These are phyloP conservation scores for Galago senegalensis DNA, from an alignment of 2,797 vertebrate genomes.

Conservation along the genomic window DNA sequence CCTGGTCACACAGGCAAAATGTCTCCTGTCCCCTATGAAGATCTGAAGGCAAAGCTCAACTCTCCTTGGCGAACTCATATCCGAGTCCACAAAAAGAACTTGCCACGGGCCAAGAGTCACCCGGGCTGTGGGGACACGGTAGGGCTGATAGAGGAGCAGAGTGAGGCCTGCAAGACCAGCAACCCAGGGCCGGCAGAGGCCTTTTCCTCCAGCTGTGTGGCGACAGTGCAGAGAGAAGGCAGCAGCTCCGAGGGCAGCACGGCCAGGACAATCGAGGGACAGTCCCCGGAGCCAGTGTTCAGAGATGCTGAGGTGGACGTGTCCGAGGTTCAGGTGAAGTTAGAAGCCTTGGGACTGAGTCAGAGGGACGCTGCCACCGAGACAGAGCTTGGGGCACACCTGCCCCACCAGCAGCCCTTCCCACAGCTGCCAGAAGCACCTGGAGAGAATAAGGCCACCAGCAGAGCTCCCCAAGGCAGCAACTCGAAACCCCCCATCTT, in stretches of 20 bases:
- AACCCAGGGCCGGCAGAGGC: slow-evolving; percentile 58
- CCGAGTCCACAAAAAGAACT: slow-evolving; percentile 94
- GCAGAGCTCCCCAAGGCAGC: slow-evolving; percentile 82
- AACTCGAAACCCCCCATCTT: slow-evolving; percentile 90
- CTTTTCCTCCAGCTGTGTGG: slow-evolving; percentile 26
- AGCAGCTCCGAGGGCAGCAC: slow-evolving; percentile 63
- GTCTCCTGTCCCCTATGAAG: slow-evolving; percentile 91
- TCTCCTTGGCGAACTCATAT: slow-evolving; percentile 97
- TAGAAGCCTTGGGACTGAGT: slow-evolving; percentile 92
- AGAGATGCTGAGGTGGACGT: slow-evolving; percentile 81
- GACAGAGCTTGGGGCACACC: slow-evolving; percentile 66
- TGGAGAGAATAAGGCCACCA: slow-evolving; percentile 75
- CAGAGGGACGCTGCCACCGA: slow-evolving; percentile 11
- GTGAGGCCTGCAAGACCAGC: slow-evolving; percentile 82
- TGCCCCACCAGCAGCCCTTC: slow-evolving; percentile 77
- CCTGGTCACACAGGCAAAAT: slow-evolving; percentile 88
- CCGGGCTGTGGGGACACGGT: slow-evolving; percentile 92
- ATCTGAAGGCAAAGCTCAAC: slow-evolving; percentile 90
- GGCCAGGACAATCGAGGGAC: slow-evolving; percentile 82
- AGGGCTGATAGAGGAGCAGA: slow-evolving; percentile 90
- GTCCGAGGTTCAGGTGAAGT: slow-evolving; percentile 90
- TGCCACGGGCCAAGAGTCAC: slow-evolving; percentile 93
- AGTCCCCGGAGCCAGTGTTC: slow-evolving; percentile 84
- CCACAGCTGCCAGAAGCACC: slow-evolving; percentile 87
- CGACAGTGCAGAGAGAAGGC: slow-evolving; percentile 61